Conservation (phyloP, 2,113 vertebrate species). For the Scomber japonicus region DNA sequence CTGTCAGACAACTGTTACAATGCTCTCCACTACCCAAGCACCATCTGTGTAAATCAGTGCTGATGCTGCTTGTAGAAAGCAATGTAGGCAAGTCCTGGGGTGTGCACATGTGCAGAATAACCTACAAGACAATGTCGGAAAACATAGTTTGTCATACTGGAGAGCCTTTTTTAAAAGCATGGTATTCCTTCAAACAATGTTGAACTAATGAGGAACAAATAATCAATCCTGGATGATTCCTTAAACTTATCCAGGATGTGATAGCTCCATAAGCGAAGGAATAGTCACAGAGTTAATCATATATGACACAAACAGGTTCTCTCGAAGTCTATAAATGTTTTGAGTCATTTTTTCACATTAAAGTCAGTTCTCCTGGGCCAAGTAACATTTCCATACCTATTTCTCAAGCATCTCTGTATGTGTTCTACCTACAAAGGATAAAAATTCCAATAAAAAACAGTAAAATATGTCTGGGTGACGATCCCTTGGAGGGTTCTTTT, state of each 20-base stretch:
- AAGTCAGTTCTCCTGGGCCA: background rate
- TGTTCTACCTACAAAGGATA: background rate
- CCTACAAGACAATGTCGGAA: background rate
- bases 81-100: background rate
- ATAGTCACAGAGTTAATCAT: no score
- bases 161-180: background rate
- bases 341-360: background rate
- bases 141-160: background rate
- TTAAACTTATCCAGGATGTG: no score
- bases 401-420: background rate
- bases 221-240: no score
- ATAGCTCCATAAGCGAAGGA: no score
- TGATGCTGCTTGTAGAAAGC: background rate
- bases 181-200: no score
- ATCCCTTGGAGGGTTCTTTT: background rate
- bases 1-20: slow-evolving; percentile 30
- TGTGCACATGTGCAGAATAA: slow-evolving; percentile 7
- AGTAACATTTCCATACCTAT: background rate
- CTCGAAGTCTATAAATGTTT: no score
- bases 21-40: slow-evolving; percentile 6
- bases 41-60: slow-evolving; percentile 6
- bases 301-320: no score
- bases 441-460: background rate
- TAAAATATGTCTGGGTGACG: background rate
- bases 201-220: no score